Base-by-base conservation (phyloP, 2,888 invertebrate genomes). In the Caenorhabditis sulstoni region DNA sequence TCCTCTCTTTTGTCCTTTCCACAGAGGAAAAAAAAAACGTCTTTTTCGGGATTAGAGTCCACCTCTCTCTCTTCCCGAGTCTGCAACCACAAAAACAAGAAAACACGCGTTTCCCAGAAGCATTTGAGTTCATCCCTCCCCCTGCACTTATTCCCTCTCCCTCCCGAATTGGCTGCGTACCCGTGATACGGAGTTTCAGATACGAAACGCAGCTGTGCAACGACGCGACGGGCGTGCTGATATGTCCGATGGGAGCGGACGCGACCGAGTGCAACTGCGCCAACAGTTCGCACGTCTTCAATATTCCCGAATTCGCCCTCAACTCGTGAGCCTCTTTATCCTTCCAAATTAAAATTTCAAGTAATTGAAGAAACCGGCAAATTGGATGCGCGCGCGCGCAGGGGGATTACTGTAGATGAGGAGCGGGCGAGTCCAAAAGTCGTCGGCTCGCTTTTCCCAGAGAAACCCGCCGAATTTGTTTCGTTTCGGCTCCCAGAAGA, bases 301-400 rank as follows among this genome's bases (percentile, higher is more conserved):
- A 86, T 55, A 61, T 86, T n/a, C 83, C 79, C 23, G 82, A 84
- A 35, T 86, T 81, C 50, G 81, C 82, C 22, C 22, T 65, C 11
- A 84, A 85, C 47, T 66, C 68, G 86, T 84, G 22, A 70, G 81
- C 76, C 45, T 50, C 29, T 59, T 35, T 18, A 14, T 47, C 12
- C 20, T 22, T 50, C 11, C 41, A 41, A 41, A 16, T 47, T 41
- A 7, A 29, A 29, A 29, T 29, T 29, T 29, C 7, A 29, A n/a
- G n/a, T 29, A 29, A 29, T 29, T 29, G 29, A n/a, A n/a, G 29
- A 29, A 29, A 29, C 3, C 29, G 3, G 29, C 4, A 7, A 29
- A 29, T 29, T 29, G 29, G 29, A n/a, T n/a, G n/a, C n/a, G n/a
- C n/a, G n/a, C n/a, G n/a, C n/a, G n/a, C 29, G 3, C 29, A 18